These are phyloP conservation scores for Eublepharis macularius DNA, from an alignment of 2,113 vertebrate genomes.

Conservation along the genomic window DNA sequence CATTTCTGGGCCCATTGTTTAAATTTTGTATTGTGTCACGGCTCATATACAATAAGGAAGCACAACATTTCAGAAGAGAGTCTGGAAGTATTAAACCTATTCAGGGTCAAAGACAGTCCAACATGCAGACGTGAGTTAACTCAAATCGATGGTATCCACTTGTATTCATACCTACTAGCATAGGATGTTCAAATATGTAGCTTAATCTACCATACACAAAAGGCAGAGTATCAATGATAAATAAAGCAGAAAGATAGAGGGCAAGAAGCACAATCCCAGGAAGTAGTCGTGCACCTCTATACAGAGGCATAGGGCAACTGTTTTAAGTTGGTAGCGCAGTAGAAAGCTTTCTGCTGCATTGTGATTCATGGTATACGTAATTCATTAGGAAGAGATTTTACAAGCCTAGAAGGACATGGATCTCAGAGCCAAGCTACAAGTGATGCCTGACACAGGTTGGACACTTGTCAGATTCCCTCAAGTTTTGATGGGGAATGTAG, in stretches of 20 bases:
- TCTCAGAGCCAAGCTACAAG: no score
- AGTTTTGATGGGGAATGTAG: no score
- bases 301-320: no score
- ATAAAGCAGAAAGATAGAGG: no score
- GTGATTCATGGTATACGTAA: no score
- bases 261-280: background rate
- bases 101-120: background rate
- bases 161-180: background rate
- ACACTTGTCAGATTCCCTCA: no score
- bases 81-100: background rate
- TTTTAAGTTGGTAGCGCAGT: no score
- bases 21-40: slow-evolving; percentile 10
- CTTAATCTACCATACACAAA: background rate
- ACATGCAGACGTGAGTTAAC: background rate
- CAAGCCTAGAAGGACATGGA: no score
- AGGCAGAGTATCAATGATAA: no score
- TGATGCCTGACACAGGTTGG: no score
- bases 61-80: background rate
- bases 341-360: no score
- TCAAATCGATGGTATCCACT: background rate
- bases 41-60: background rate
- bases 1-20: slow-evolving; percentile 2
- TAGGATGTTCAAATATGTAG: background rate
- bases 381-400: no score
- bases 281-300: background rate